Conservation (phyloP, 1,140 invertebrate genomes). For the Ganaspis sp. region DNA sequence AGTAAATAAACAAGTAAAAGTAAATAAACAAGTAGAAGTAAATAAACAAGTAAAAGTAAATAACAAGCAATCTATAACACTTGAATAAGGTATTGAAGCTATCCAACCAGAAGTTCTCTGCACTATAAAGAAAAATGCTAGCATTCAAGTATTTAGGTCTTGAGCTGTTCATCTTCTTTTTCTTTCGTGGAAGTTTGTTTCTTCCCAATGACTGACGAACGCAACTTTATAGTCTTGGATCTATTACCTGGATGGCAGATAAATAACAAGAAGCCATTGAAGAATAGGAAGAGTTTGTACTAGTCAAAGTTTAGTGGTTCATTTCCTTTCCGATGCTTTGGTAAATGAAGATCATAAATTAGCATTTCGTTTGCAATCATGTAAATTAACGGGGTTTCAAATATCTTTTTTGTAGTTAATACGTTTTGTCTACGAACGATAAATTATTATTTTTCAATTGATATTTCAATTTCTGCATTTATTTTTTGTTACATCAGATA, state of each 20-base stretch:
- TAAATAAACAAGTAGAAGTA: too few species aligned
- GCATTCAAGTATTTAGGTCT: slow-evolving; percentile 16
- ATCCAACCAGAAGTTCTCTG: neutral
- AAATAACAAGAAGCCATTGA: slow-evolving; percentile 13
- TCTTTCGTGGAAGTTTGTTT: neutral
- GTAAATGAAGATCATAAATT: neutral
- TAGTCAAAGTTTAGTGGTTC: neutral
- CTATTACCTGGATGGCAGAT: slow-evolving; percentile 17
- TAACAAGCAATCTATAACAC: neutral
- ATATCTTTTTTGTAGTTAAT: too few species aligned
- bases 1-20: too few species aligned
- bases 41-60: too few species aligned
- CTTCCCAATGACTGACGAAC: slow-evolving; percentile 18
- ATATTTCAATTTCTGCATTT: too few species aligned
- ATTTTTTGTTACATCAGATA: too few species aligned
- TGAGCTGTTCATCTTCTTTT: slow-evolving; percentile 22
- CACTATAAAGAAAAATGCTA: neutral
- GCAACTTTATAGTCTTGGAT: slow-evolving; percentile 23
- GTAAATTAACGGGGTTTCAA: too few species aligned
- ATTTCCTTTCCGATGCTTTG: too few species aligned
- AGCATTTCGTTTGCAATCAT: neutral
- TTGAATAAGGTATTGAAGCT: neutral
- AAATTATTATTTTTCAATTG: too few species aligned
- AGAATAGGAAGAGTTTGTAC: neutral
- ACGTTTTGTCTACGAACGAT: too few species aligned